Percentiles rank a stretch among this genome's conserved stretches.
Conservation (phyloP, 37 sponge, comb jelly and placozoan genomes). For the Halisarca cf. caerulea region DNA sequence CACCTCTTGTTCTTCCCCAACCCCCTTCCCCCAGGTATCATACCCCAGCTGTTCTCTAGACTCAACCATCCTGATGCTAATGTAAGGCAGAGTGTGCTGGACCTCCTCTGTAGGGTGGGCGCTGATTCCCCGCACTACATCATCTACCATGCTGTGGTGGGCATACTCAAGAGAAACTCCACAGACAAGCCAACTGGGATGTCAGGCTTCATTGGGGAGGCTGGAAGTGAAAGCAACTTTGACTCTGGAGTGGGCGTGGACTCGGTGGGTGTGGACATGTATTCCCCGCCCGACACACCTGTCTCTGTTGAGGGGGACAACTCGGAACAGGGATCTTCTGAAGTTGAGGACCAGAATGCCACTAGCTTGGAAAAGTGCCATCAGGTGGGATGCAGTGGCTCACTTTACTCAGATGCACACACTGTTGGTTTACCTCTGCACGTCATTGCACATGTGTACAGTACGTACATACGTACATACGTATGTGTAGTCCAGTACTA, state of each 20-base stretch:
- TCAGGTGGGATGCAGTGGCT: constrained; percentile 30
- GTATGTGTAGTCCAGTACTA: too few species aligned
- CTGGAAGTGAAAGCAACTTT: constrained; percentile 40
- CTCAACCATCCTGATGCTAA: constrained; percentile 88
- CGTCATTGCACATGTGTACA: too few species aligned
- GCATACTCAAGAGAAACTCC: constrained; percentile 41
- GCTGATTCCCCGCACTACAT: constrained; percentile 87
- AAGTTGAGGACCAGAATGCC: neutral
- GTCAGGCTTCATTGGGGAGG: constrained; percentile 13
- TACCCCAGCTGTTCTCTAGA: constrained; percentile 92
- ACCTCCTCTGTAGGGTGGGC: constrained; percentile 84
- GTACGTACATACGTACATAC: too few species aligned
- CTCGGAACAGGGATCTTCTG: constrained; percentile 26
- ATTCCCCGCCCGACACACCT: constrained; percentile 49
- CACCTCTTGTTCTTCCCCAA: too few species aligned
- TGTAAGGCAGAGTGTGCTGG: constrained; percentile 82
- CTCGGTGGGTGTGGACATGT: constrained; percentile 38
- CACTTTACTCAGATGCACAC: neutral
- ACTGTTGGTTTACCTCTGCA: too few species aligned
- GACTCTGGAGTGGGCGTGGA: constrained; percentile 57
- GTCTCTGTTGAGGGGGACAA: neutral
- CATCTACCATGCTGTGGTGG: constrained; percentile 93
- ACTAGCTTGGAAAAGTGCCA: constrained; percentile 79
- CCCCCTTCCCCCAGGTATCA: constrained; percentile 72
- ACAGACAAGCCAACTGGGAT: constrained; percentile 2